Percentiles rank a stretch among this genome's conserved stretches.
These are phyloP conservation scores for Dendrocincla tyrannina DNA, from an alignment of 2,797 vertebrate species.

Conservation along the genomic window DNA sequence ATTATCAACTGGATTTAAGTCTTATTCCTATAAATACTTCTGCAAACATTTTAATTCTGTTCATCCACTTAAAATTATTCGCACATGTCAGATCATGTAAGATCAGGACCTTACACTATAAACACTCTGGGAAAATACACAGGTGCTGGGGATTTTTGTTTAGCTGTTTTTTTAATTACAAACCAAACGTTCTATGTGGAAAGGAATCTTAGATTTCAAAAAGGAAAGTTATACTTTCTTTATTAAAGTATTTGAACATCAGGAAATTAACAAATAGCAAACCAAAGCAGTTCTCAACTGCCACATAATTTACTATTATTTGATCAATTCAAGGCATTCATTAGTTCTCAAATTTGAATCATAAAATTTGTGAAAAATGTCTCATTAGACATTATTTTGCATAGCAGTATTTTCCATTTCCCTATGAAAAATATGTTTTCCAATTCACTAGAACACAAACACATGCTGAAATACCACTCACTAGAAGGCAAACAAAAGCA, in stretches of 20 bases:
- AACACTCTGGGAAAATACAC: neutral
- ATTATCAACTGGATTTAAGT: neutral
- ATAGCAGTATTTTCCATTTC: neutral
- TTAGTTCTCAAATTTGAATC: neutral
- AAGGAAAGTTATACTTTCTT: neutral
- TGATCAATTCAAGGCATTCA: neutral
- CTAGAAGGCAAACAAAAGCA: neutral
- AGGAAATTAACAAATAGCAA: neutral
- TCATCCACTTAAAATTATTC: constrained; percentile 36
- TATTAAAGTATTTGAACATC: neutral
- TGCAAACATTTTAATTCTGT: constrained; percentile 37
- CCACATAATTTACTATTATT: neutral
- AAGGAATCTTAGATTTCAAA: neutral
- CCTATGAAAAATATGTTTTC: neutral
- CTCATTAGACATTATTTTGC: neutral
- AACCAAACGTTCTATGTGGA: neutral
- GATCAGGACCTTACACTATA: neutral
- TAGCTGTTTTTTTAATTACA: neutral
- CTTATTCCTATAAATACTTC: constrained; percentile 30
- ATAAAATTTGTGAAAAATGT: neutral
- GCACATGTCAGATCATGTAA: neutral
- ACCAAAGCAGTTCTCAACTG: neutral
- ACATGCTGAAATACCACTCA: neutral
- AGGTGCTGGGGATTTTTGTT: neutral
- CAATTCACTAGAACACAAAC: neutral